phyloP scores from a whole-genome alignment of 2,113 vertebrate genomes.

The Tachysurus fulvidraco region DNA sequence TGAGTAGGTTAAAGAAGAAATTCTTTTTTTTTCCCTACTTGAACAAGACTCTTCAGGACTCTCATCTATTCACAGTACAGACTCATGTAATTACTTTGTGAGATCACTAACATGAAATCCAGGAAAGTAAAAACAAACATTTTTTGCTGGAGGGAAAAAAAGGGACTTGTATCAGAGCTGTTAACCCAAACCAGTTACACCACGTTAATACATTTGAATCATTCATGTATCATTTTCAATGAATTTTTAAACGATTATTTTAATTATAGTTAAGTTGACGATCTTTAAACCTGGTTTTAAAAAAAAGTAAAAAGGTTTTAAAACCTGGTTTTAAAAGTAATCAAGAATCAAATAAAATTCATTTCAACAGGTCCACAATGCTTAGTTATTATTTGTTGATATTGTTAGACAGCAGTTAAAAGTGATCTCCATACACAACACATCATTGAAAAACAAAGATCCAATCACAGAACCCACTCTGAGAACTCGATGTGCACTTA shows the following conservation, averaged over 20 bases:
- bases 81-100: too few species aligned
- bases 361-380: background rate
- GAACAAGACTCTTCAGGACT: too few species aligned
- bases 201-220: background rate
- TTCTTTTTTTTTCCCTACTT: too few species aligned
- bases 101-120: too few species aligned
- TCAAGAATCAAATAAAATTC: background rate
- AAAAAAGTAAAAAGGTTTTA: too few species aligned
- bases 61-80: too few species aligned
- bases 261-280: background rate
- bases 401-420: background rate
- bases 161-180: background rate
- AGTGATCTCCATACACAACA: background rate
- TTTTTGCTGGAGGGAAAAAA: too few species aligned
- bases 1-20: too few species aligned
- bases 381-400: background rate
- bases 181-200: background rate
- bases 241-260: background rate
- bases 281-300: background rate
- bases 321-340: background rate
- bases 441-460: background rate
- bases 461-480: background rate
- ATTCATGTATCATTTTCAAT: background rate
- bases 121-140: too few species aligned
- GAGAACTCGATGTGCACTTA: constrained; percentile 66